These are phyloP conservation scores for Carassius gibelio DNA, from an alignment of 2,113 vertebrate genomes.

Conservation along the genomic window DNA sequence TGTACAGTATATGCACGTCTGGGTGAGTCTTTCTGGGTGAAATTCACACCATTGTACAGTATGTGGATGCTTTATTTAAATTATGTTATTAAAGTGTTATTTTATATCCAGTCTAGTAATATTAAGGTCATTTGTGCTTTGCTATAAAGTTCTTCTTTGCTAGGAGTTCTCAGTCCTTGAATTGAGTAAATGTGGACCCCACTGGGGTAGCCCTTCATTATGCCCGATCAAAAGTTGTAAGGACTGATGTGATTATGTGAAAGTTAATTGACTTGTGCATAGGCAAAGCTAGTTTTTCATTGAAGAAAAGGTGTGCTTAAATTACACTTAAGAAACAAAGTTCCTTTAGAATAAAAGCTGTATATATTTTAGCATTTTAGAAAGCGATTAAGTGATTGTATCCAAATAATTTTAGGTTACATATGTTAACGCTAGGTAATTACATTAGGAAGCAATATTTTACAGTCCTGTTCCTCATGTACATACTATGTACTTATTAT, in stretches of 20 bases:
- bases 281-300: too few relatives aligned
- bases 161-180: not conserved
- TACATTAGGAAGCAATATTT: too few relatives aligned
- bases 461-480: too few relatives aligned
- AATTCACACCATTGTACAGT: not conserved
- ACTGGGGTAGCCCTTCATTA: not conserved
- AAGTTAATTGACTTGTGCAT: too few relatives aligned
- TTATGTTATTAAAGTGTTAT: not conserved
- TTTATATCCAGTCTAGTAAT: not conserved
- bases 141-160: not conserved
- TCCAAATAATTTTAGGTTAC: too few relatives aligned
- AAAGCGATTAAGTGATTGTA: too few relatives aligned
- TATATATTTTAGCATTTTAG: too few relatives aligned
- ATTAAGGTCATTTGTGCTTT: not conserved
- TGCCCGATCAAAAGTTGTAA: not conserved
- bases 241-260: not conserved
- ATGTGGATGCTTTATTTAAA: not conserved
- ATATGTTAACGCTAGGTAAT: too few relatives aligned
- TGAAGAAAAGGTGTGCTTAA: too few relatives aligned
- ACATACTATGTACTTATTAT: too few relatives aligned
- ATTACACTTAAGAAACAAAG: too few relatives aligned
- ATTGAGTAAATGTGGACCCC: not conserved
- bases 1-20: not conserved
- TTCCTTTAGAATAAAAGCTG: too few relatives aligned
- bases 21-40: not conserved